Percentiles rank a stretch among this genome's conserved stretches.
Conservation (phyloP, 2,888 invertebrate genomes). For the Idaea biselata region DNA sequence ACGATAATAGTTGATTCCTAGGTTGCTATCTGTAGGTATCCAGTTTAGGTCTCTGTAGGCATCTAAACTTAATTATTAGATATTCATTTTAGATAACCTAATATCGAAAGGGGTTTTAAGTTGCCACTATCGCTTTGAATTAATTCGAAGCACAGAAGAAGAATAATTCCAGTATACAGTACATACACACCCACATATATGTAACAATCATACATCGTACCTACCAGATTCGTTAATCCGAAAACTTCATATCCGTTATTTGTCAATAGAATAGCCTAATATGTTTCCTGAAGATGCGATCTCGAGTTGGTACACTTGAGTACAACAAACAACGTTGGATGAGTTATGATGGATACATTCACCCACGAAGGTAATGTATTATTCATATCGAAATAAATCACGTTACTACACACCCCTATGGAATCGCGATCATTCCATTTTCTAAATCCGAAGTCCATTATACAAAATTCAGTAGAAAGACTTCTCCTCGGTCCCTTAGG, state of each 20-base stretch:
- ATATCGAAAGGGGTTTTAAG: no score
- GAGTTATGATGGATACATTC: slow-evolving; percentile 47
- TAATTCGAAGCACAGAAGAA: no score
- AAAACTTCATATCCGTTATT: slow-evolving; percentile 17
- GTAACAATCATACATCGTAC: no score
- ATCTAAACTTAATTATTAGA: no score
- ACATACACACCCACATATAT: no score
- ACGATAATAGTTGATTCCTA: slow-evolving; percentile 30
- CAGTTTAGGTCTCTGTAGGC: no score
- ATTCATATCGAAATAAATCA: slow-evolving; percentile 65
- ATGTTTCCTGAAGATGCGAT: slow-evolving; percentile 33
- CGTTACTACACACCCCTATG: slow-evolving; percentile 42
- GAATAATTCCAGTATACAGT: no score
- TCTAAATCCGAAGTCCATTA: slow-evolving; percentile 49
- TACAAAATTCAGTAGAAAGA: slow-evolving; percentile 40
- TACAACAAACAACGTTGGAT: slow-evolving; percentile 44
- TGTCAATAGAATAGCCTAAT: slow-evolving; percentile 31
- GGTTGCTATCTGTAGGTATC: no score
- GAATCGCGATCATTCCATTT: slow-evolving; percentile 50
- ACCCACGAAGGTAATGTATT: slow-evolving; percentile 55
- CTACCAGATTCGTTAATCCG: background rate
- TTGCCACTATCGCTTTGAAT: no score
- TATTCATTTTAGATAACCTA: no score
- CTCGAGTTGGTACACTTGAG: slow-evolving; percentile 16
- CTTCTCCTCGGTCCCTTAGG: slow-evolving; percentile 20